Percentiles rank a stretch among this genome's conserved stretches.
Evolutionary conservation across 2,797 vertebrate genomes (phyloP).

Genomic region (Gymnodraco acuticeps): DNA sequence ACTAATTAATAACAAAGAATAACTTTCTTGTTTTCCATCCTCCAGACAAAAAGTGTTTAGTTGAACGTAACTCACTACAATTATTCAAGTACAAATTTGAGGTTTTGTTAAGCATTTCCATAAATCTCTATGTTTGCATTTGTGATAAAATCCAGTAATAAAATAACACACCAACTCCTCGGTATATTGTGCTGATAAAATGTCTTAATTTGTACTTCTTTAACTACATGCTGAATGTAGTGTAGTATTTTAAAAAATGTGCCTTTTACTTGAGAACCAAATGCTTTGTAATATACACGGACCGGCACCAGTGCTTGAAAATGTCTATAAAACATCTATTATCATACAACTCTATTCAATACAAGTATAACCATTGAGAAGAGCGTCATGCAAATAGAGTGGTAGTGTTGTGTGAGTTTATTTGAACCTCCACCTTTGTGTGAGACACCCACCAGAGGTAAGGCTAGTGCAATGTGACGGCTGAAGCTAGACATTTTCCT

Average conservation of each 20-base stretch:
- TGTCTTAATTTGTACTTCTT: background rate
- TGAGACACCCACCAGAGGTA: conserved; percentile 8
- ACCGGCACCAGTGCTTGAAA: background rate
- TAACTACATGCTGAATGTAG: background rate
- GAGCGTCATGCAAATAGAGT: background rate
- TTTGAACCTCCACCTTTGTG: conserved; percentile 23
- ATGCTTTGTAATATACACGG: background rate
- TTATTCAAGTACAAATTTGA: background rate
- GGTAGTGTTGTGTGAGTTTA: conserved; percentile 10
- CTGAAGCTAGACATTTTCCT: conserved; percentile 1
- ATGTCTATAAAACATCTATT: background rate
- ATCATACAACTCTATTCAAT: background rate
- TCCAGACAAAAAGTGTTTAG: background rate
- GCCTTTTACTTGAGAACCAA: background rate
- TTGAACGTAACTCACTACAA: background rate
- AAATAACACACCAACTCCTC: background rate
- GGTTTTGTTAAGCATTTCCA: no score
- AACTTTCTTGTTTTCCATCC: no score
- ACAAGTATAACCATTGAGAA: no score
- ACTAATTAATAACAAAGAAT: background rate
- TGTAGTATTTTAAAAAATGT: background rate
- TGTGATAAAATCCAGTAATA: no score
- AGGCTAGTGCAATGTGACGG: conserved; percentile 2
- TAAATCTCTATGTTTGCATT: no score
- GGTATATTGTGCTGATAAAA: no score